Percentiles rank a stretch among this genome's conserved stretches.
These are phyloP conservation scores for Nycticebus coucang DNA, from an alignment of 2,113 vertebrate species.

Conservation along the genomic window DNA sequence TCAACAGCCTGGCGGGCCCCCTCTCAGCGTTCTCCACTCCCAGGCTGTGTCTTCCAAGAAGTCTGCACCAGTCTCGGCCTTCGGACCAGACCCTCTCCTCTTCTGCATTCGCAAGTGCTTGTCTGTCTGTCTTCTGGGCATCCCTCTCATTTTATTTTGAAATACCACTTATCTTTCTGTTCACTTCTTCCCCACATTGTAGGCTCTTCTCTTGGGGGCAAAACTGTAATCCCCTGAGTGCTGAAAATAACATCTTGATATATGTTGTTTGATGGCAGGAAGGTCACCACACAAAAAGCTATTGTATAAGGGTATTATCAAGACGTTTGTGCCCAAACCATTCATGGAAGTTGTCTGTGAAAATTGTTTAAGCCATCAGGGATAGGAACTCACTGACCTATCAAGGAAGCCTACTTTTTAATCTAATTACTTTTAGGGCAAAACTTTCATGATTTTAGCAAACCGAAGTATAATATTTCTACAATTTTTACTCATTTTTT, in stretches of 20 bases:
- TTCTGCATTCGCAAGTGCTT: not conserved
- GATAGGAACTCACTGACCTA: not conserved
- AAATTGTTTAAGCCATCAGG: not conserved
- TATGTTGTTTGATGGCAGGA: not conserved
- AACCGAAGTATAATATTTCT: not conserved
- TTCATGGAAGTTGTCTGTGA: not conserved
- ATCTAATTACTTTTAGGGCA: not conserved
- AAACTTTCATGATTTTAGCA: constrained; percentile 12
- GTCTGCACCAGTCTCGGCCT: not conserved
- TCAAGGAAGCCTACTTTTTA: not conserved
- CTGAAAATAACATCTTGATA: not conserved
- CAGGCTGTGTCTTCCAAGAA: not conserved
- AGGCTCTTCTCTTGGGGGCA: not conserved
- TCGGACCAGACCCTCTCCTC: not conserved
- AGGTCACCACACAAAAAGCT: not conserved
- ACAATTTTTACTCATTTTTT: not conserved
- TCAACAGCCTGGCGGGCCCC: not conserved
- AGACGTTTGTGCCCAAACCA: not conserved
- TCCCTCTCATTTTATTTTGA: not conserved
- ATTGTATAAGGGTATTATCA: not conserved
- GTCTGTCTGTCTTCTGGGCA: not conserved
- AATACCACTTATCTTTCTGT: not conserved
- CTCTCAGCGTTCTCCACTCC: not conserved
- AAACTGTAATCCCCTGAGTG: not conserved
- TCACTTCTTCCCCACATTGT: not conserved